Percentiles rank a stretch among this genome's conserved stretches.
Conservation (phyloP, 2,797 vertebrate species). For the Poecilia velifera region DNA sequence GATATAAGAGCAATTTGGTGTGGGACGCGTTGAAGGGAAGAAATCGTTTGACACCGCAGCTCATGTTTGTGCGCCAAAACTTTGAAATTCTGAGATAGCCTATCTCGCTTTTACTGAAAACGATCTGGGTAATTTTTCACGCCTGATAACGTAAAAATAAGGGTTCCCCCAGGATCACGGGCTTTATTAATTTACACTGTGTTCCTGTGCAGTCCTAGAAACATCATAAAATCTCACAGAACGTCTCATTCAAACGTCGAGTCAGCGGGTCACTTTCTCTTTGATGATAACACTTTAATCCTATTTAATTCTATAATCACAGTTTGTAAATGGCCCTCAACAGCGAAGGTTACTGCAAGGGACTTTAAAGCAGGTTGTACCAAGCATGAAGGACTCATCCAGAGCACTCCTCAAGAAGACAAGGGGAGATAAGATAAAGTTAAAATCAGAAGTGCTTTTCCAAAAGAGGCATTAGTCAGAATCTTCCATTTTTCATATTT, state of each 20-base stretch:
- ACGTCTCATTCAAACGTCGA: conserved; percentile 37
- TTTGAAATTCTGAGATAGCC: conserved; percentile 21
- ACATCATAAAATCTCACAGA: conserved; percentile 17
- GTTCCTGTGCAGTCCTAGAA: conserved; percentile 14
- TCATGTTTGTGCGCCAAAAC: conserved; percentile 25
- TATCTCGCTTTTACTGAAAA: conserved; percentile 42
- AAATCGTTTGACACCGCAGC: conserved; percentile 29
- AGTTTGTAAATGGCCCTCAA: conserved; percentile 66
- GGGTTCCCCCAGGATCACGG: background rate
- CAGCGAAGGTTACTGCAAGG: conserved; percentile 54
- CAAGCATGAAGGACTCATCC: conserved; percentile 43
- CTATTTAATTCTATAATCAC: conserved; percentile 77
- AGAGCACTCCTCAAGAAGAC: conserved; percentile 17
- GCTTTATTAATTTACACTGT: conserved; percentile 4
- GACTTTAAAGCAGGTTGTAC: conserved; percentile 60
- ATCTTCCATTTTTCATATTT: conserved; percentile 24
- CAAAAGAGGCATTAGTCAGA: conserved; percentile 24
- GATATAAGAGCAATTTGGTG: conserved; percentile 40
- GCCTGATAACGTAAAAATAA: conserved; percentile 21
- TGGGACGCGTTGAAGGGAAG: conserved; percentile 38
- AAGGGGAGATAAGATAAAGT: conserved; percentile 50
- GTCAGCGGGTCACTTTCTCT: conserved; percentile 60
- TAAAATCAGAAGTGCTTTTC: conserved; percentile 41
- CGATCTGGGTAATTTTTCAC: conserved; percentile 25
- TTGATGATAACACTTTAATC: conserved; percentile 76